Evolutionary conservation across 1,140 invertebrate genomes (phyloP), one percentile per base, ranked within the genome.

Genomic region (Drosophila ercepeae): DNA sequence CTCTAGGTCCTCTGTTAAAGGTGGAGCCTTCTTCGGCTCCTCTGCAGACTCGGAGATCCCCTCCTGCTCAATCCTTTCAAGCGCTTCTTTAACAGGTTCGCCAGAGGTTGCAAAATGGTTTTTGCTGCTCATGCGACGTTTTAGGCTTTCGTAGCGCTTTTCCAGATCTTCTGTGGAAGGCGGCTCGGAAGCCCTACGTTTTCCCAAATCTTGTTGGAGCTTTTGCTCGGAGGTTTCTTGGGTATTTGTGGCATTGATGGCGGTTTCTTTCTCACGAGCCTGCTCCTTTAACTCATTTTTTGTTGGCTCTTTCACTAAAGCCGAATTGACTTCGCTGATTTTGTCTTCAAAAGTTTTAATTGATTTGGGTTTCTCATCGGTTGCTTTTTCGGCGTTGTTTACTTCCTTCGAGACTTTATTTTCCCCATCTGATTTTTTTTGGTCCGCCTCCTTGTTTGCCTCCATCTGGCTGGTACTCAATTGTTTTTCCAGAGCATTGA

Each of bases 151-250:
- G 19, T 82, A 91, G 9, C 89, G 76, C 29, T 90, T 84, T 7
- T 91, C 89, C 5, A 91, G 51, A 48, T 91, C 89, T 46, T 91
- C 89, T n/a, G 79, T 90, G 1, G 89, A 78, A 0, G 89, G 89
- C 0, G 89, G 89, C 4, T 91, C 89, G 0, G 89, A 91, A 4
- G 86, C 79, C 2, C 89, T 70, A 13, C 89, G 55, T 9, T 89
- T 76, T 6, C 7, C 49, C 4, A 50, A 32, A 1, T 75, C 63
- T 48, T 32, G 63, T 67, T 18, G 45, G 0, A 11, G 49, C 18
- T 9, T 9, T 2, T 44, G 14, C 3, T 49, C 36, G 41, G 19
- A 0, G 39, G 5, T 39, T 2, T 42, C 5, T 0, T 27, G 14
- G 0, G 5, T 1, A n/a, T 50, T 42, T 1, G 18, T 8, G 0